phyloP scores from a whole-genome alignment of 2,888 invertebrate genomes.

The Diploptera punctata region DNA sequence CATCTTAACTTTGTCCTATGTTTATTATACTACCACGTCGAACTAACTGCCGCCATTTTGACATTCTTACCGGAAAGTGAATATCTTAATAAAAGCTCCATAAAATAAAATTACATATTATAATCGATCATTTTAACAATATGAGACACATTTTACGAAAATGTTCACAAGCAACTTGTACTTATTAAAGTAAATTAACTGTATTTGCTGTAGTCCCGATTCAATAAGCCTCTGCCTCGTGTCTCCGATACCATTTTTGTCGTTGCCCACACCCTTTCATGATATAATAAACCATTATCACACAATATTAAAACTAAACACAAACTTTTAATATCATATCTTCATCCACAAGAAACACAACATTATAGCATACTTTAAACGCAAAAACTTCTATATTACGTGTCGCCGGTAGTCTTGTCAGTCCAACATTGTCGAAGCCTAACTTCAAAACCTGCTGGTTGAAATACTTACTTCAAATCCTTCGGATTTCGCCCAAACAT shows the following conservation, averaged over 20 bases:
- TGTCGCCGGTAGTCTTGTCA: conserved; percentile 4
- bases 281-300: background rate
- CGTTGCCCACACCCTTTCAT: conserved; percentile 2
- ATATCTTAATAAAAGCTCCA: background rate
- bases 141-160: background rate
- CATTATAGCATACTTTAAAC: too few species aligned
- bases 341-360: too few species aligned
- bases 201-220: background rate
- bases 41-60: conserved; percentile 37
- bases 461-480: conserved; percentile 86
- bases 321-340: too few species aligned
- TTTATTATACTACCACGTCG: conserved; percentile 21
- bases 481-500: conserved; percentile 93
- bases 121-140: background rate
- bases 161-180: too few species aligned
- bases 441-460: background rate
- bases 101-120: background rate
- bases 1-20: too few species aligned
- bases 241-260: background rate
- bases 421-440: background rate
- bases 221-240: background rate
- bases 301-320: too few species aligned
- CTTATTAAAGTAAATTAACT: background rate
- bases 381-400: too few species aligned
- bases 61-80: conserved; percentile 32